Evolutionary conservation across 1,140 invertebrate species (phyloP).

Genomic region (Zaprionus ornatus): DNA sequence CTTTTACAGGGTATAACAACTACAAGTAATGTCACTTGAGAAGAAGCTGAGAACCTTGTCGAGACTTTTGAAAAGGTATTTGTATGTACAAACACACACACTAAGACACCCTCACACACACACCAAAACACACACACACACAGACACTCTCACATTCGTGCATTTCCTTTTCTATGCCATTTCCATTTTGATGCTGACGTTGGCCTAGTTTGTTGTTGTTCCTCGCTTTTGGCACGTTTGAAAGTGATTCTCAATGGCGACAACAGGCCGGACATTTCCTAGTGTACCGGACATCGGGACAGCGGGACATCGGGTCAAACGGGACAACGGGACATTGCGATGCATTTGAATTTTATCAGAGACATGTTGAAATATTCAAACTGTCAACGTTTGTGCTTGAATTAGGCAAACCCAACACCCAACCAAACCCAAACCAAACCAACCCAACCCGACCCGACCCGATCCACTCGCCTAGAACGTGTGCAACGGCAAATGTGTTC

Average conservation of each 20-base stretch:
- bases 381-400: conserved; percentile 31
- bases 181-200: conserved; percentile 50
- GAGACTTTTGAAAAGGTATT: conserved; percentile 14
- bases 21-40: conserved; percentile 4
- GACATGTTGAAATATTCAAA: conserved; percentile 40
- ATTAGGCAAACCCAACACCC: conserved; percentile 34
- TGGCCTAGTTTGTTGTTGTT: conserved; percentile 55
- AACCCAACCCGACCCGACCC: background rate
- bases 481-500: conserved; percentile 6
- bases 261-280: conserved; percentile 29
- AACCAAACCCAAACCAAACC: background rate
- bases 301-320: background rate
- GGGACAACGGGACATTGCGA: conserved; percentile 21
- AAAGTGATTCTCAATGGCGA: conserved; percentile 51
- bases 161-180: conserved; percentile 50
- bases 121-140: background rate
- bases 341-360: conserved; percentile 44
- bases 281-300: conserved; percentile 9
- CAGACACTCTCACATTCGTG: conserved; percentile 3
- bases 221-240: conserved; percentile 44
- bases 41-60: conserved; percentile 3
- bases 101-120: background rate
- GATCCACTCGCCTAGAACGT: conserved; percentile 5
- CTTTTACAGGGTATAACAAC: conserved; percentile 7
- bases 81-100: conserved; percentile 20